Evolutionary conservation across 2,888 invertebrate species (phyloP).

Genomic region (Ormyrus nitidulus): DNA sequence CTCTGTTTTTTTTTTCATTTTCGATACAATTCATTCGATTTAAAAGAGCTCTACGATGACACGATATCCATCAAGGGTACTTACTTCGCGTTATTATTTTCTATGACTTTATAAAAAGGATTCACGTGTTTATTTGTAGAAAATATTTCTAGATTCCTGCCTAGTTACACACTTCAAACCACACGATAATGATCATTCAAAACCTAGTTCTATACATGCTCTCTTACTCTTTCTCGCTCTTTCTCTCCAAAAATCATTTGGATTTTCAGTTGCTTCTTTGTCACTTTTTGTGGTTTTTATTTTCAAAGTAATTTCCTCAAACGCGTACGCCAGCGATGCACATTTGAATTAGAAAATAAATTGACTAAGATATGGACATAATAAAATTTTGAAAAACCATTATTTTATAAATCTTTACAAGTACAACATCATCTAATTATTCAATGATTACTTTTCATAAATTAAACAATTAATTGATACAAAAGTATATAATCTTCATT

Average conservation of each 20-base stretch:
- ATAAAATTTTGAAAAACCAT: slow-evolving; percentile 56
- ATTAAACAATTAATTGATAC: slow-evolving; percentile 31
- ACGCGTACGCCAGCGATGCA: slow-evolving; percentile 58
- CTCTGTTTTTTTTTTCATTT: slow-evolving; percentile 9
- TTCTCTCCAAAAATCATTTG: slow-evolving; percentile 55
- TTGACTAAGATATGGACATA: slow-evolving; percentile 53
- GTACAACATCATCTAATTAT: slow-evolving; percentile 4
- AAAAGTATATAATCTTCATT: not conserved
- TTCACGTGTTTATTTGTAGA: slow-evolving; percentile 63
- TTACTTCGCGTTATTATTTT: slow-evolving; percentile 56
- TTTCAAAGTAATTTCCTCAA: slow-evolving; percentile 53
- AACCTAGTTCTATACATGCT: slow-evolving; percentile 39
- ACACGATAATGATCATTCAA: slow-evolving; percentile 48
- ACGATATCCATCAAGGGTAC: slow-evolving; percentile 56
- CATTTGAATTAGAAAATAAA: slow-evolving; percentile 57
- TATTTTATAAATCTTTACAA: slow-evolving; percentile 35
- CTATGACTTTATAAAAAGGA: slow-evolving; percentile 63
- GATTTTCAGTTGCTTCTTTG: slow-evolving; percentile 53
- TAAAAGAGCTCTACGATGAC: slow-evolving; percentile 42
- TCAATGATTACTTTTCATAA: slow-evolving; percentile 36
- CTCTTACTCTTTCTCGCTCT: slow-evolving; percentile 31
- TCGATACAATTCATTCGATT: slow-evolving; percentile 42
- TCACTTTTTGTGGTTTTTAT: slow-evolving; percentile 43
- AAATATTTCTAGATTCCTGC: slow-evolving; percentile 66
- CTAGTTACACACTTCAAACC: slow-evolving; percentile 58